Conservation (phyloP, 2,888 invertebrate genomes). For the Andrena fulva region DNA sequence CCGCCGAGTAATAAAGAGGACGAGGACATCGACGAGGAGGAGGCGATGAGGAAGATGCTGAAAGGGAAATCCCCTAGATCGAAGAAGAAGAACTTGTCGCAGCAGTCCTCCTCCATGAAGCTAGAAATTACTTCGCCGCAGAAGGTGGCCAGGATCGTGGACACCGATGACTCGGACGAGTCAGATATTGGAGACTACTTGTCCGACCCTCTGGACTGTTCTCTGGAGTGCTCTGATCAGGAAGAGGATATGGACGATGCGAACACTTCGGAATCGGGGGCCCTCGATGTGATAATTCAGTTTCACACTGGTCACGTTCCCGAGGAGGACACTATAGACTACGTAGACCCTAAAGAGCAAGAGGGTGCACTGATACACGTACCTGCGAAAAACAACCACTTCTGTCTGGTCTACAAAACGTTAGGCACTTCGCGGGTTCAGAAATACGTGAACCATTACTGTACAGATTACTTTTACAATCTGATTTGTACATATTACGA, state of each 20-base stretch:
- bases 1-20: constrained; percentile 51
- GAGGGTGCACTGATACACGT: constrained; percentile 87
- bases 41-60: constrained; percentile 11
- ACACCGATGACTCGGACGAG: constrained; percentile 76
- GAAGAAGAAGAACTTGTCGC: constrained; percentile 38
- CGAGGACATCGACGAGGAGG: constrained; percentile 59
- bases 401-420: constrained; percentile 89
- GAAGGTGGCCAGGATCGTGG: constrained; percentile 57
- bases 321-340: constrained; percentile 77
- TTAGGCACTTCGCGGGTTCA: constrained; percentile 84
- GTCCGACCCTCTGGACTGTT: constrained; percentile 73
- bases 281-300: constrained; percentile 81
- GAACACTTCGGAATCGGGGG: constrained; percentile 55
- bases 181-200: constrained; percentile 79
- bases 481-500: constrained; percentile 81
- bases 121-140: constrained; percentile 41
- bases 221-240: constrained; percentile 69
- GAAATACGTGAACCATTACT: constrained; percentile 81
- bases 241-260: constrained; percentile 60
- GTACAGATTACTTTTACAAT: constrained; percentile 81
- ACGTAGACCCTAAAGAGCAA: constrained; percentile 76
- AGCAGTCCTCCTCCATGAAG: constrained; percentile 34
- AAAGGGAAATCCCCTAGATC: constrained; percentile 44
- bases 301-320: constrained; percentile 76
- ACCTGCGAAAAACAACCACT: constrained; percentile 88